phyloP scores from a whole-genome alignment of 1,140 invertebrate genomes.

The Drosophila willistoni region DNA sequence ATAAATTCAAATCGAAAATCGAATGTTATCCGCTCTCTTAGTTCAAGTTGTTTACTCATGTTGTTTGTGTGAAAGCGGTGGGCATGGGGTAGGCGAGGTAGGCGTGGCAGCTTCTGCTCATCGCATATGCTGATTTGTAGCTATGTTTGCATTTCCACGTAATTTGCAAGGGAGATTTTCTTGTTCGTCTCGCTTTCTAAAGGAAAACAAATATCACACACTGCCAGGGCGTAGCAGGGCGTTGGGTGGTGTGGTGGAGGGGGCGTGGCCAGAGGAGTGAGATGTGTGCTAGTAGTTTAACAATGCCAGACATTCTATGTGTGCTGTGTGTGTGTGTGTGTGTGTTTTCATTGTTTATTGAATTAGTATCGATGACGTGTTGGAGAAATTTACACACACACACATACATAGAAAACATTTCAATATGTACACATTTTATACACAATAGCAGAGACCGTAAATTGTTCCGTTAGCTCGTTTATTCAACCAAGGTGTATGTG shows the following conservation, averaged over 20 bases:
- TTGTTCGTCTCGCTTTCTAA: slow-evolving; percentile 21
- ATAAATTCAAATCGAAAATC: slow-evolving; percentile 64
- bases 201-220: slow-evolving; percentile 28
- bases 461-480: slow-evolving; percentile 17
- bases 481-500: slow-evolving; percentile 5
- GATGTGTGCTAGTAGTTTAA: slow-evolving; percentile 14
- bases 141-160: slow-evolving; percentile 47
- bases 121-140: slow-evolving; percentile 54
- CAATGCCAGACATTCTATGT: slow-evolving; percentile 32
- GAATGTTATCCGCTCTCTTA: slow-evolving; percentile 48
- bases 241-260: background rate
- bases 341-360: slow-evolving; percentile 65
- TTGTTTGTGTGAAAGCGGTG: background rate
- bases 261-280: background rate
- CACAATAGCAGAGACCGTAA: slow-evolving; percentile 12
- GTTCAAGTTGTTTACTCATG: slow-evolving; percentile 40
- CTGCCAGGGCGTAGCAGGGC: background rate
- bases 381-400: slow-evolving; percentile 24
- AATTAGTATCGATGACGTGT: slow-evolving; percentile 66
- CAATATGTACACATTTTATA: slow-evolving; percentile 15
- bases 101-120: slow-evolving; percentile 14
- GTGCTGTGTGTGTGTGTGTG: background rate
- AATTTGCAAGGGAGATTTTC: slow-evolving; percentile 39
- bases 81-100: background rate
- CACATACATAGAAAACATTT: background rate